phyloP scores from a whole-genome alignment of 1,140 invertebrate species.

The Polypedilum pembai region DNA sequence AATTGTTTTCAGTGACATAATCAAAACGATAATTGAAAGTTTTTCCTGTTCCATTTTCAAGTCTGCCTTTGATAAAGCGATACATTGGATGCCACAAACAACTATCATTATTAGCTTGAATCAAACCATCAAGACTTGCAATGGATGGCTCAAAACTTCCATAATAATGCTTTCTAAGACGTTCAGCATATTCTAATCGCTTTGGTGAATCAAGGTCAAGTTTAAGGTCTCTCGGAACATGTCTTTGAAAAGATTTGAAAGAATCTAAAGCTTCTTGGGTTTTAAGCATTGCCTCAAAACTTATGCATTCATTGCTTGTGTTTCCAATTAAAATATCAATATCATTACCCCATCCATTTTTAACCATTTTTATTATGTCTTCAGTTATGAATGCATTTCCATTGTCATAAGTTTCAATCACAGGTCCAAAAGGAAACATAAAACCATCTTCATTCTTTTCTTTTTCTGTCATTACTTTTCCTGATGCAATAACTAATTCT shows the following conservation, averaged over 20 bases:
- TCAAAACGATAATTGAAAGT: conserved; percentile 46
- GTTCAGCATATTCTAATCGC: conserved; percentile 31
- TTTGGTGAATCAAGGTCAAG: neutral
- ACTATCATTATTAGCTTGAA: conserved; percentile 39
- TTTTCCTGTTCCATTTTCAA: conserved; percentile 37
- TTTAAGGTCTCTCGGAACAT: conserved; percentile 27
- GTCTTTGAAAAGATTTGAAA: conserved; percentile 33
- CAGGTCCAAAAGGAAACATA: conserved; percentile 6
- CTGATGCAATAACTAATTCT: neutral
- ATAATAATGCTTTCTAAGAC: conserved; percentile 36
- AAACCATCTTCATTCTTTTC: neutral
- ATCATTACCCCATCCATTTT: conserved; percentile 38
- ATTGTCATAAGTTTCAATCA: neutral
- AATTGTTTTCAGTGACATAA: conserved; percentile 39
- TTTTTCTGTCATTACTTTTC: neutral
- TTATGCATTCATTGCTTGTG: conserved; percentile 38
- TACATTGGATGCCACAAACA: conserved; percentile 45
- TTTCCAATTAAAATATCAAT: conserved; percentile 46
- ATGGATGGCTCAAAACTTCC: conserved; percentile 37
- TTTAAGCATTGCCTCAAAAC: conserved; percentile 34
- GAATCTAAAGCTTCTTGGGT: conserved; percentile 34
- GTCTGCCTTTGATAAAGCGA: conserved; percentile 36
- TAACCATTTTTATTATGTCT: conserved; percentile 32
- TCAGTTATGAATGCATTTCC: neutral
- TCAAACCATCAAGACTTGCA: conserved; percentile 26